phyloP scores from a whole-genome alignment of 2,113 vertebrate species.

The Microcebus jonahi region DNA sequence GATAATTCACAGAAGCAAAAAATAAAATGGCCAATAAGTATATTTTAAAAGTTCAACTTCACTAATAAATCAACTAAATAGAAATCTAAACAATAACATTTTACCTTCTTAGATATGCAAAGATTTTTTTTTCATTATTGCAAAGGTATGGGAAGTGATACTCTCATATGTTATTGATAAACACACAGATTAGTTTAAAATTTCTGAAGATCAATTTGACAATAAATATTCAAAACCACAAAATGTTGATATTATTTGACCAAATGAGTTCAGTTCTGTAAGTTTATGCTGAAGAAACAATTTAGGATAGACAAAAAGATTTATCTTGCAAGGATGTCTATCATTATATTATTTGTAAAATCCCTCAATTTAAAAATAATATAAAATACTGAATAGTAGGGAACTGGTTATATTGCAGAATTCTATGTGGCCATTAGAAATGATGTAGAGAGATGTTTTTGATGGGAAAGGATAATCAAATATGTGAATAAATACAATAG shows the following conservation, averaged over 20 bases:
- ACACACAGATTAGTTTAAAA: background rate
- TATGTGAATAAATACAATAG: background rate
- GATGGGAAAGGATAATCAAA: background rate
- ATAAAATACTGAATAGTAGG: background rate
- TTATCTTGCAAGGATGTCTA: background rate
- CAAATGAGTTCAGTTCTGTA: slow-evolving; percentile 30
- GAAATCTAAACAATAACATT: background rate
- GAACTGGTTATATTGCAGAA: slow-evolving; percentile 5
- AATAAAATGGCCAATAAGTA: background rate
- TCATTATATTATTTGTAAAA: slow-evolving; percentile 38
- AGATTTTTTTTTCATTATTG: background rate
- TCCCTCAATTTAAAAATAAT: background rate
- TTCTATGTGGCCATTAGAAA: background rate
- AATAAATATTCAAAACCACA: background rate
- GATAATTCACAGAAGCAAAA: background rate
- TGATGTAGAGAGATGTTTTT: slow-evolving; percentile 1
- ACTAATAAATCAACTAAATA: background rate
- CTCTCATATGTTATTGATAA: background rate
- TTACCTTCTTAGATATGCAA: background rate
- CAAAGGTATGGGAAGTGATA: background rate
- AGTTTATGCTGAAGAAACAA: slow-evolving; percentile 4
- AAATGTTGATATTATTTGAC: background rate
- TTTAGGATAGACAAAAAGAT: background rate
- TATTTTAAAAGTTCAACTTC: slow-evolving; percentile 28
- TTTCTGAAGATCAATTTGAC: background rate